phyloP scores from a whole-genome alignment of 2,888 invertebrate species.

The Apantesis nais region DNA sequence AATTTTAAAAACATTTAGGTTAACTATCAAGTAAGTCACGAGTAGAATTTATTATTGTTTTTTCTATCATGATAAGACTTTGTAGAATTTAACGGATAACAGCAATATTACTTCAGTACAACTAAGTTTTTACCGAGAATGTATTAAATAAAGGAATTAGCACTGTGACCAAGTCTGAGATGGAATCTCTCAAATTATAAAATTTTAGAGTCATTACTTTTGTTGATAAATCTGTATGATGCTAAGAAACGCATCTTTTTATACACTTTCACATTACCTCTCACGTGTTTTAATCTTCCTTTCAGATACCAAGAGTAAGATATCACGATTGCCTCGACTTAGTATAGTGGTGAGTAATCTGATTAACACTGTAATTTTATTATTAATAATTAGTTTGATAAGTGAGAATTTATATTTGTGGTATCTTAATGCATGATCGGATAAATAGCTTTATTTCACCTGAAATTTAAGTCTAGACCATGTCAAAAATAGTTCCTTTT shows the following conservation, averaged over 20 bases:
- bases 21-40: slow-evolving; percentile 9
- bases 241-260: neutral
- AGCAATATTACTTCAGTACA: neutral
- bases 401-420: neutral
- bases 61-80: neutral
- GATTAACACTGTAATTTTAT: neutral
- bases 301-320: slow-evolving; percentile 50
- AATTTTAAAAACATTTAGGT: slow-evolving; percentile 23
- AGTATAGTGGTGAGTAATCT: slow-evolving; percentile 41
- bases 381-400: neutral
- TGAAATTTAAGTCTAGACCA: neutral
- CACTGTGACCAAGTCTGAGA: too few relatives aligned
- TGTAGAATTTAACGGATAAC: neutral
- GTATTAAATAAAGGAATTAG: too few relatives aligned
- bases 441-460: neutral
- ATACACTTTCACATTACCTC: neutral
- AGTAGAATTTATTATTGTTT: neutral
- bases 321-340: slow-evolving; percentile 48
- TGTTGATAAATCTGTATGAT: neutral
- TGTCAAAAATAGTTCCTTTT: neutral
- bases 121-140: too few relatives aligned
- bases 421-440: neutral
- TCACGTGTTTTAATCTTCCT: slow-evolving; percentile 19
- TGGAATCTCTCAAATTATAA: neutral
- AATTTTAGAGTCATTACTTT: neutral